A percentile compares a stretch with the other conserved stretches of the same genome.
These are phyloP conservation scores for Rhea americana DNA, from an alignment of 2,113 vertebrate genomes.

Conservation along the genomic window DNA sequence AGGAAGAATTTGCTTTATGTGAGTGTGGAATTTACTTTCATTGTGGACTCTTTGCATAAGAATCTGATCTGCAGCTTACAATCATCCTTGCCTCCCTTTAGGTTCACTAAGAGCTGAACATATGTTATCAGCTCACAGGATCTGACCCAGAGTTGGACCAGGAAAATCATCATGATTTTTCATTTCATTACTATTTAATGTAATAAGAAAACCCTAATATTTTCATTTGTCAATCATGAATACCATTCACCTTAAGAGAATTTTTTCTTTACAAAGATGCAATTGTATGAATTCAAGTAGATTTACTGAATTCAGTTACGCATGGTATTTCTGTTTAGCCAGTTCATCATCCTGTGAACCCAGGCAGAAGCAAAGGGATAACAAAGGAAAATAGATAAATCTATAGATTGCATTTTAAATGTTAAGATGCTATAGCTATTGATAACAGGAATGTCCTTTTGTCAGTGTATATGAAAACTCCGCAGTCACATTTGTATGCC, in stretches of 20 bases:
- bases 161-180: not conserved
- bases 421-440: not conserved
- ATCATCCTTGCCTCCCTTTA: not conserved
- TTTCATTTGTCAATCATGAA: constrained; percentile 16
- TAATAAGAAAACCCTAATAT: not conserved
- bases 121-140: not conserved
- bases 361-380: not conserved
- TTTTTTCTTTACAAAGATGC: not conserved
- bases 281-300: not conserved
- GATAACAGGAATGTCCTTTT: not conserved
- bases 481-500: not conserved
- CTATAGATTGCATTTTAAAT: not conserved
- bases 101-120: not conserved
- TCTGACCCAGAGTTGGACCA: not conserved
- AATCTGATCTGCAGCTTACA: not conserved
- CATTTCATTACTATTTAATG: not conserved
- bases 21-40: constrained; percentile 6
- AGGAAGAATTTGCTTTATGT: not conserved
- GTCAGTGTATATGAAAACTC: not conserved
- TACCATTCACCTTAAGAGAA: not conserved
- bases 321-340: not conserved
- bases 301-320: not conserved
- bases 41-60: not conserved
- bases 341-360: not conserved
- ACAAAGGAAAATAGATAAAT: not conserved